phyloP scores from a whole-genome alignment of 2,888 invertebrate genomes.

The Allolobophora icterica region DNA sequence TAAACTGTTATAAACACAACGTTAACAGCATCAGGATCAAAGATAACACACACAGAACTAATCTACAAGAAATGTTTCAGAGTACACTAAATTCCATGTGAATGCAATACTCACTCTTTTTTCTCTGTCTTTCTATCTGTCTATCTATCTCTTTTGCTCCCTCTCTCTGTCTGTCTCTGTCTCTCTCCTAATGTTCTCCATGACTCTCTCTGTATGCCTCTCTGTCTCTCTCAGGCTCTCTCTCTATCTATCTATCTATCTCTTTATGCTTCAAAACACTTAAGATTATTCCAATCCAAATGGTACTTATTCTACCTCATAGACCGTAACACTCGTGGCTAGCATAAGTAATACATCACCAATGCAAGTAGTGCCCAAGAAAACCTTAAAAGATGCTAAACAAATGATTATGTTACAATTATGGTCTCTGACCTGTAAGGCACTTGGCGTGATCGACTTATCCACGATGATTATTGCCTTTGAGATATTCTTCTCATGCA shows the following conservation, averaged over 20 bases:
- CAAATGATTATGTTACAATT: too few relatives aligned
- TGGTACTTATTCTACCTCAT: too few relatives aligned
- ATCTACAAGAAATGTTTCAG: background rate
- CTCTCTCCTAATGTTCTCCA: background rate
- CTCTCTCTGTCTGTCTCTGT: background rate
- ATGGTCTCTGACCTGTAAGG: background rate
- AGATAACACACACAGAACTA: background rate
- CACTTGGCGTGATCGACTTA: background rate
- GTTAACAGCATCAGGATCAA: background rate
- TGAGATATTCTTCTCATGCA: constrained; percentile 17
- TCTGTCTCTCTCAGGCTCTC: background rate
- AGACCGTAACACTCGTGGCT: too few relatives aligned
- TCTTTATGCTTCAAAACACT: too few relatives aligned
- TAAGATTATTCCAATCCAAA: too few relatives aligned
- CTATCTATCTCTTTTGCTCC: background rate
- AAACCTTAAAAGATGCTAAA: too few relatives aligned
- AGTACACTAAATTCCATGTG: background rate
- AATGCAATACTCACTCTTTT: background rate
- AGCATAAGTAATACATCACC: too few relatives aligned
- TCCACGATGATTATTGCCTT: background rate
- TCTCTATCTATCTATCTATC: background rate
- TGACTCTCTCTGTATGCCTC: background rate
- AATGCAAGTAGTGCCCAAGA: too few relatives aligned
- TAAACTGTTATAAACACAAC: background rate
- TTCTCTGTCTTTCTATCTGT: background rate